Base-by-base conservation (phyloP, 2,797 vertebrate genomes). In the Mormyrops boulengeri region DNA sequence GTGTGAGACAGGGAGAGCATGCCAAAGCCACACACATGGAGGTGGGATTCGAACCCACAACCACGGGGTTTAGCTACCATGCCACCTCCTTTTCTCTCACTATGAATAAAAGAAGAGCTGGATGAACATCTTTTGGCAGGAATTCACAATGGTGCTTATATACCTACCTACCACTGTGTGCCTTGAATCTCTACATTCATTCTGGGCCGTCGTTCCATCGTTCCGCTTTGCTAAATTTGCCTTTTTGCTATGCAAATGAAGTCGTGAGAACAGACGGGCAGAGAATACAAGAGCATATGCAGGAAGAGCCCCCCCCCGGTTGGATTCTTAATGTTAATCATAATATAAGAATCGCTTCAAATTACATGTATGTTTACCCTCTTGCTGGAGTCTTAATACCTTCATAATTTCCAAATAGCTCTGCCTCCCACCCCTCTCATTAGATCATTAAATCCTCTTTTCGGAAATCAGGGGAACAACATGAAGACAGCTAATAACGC, bases 321-420 rank as follows among this genome's bases (percentile, higher is more conserved):
- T 93, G 92, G 80, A 91, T 89, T 94, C 12, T 41, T 60, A 19
- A 34, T 92, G 90, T 93, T 94, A 94, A 95, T 95, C 94, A 93
- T 89, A 84, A 92, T 91, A 88, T 92, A 91, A 22, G 82, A 91
- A 92, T 88, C 9, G 17, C 49, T 85, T 87, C 69, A 89, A 57
- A 73, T 87, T 34, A 30, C 30, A 89, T 89, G 62, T 89, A 77
- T 91, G 89, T 92, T 94, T 93, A 92, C 91, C 92, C 89, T 89
- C 89, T 88, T 89, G 91, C 90, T 90, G 89, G 80, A 93, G 91
- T 90, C 85, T 91, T 91, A 92, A 88, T 90, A 89, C 89, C 88
- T 60, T 55, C 89, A 92, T 92, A 91, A 92, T 90, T 91, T 88
- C 38, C 77, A 77, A 73, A 30, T 49, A 19, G 30, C 19, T 89